Evolutionary conservation across 1,140 invertebrate genomes (phyloP).

Genomic region (Anthonomus grandis): DNA sequence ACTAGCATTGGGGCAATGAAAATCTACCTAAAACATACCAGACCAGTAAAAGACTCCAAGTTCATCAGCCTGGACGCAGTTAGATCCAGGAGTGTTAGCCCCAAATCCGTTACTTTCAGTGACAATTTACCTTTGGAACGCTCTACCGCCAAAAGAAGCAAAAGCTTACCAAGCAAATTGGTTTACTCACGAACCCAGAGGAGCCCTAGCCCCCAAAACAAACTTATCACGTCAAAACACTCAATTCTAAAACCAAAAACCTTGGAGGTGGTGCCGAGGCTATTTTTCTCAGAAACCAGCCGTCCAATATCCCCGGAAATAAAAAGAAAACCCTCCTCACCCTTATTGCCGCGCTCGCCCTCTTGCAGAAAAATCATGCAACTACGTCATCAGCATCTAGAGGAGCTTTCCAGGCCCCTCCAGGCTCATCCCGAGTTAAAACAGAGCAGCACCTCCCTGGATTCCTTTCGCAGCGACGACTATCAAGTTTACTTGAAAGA

Average conservation of each 20-base stretch:
- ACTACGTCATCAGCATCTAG: slow-evolving; percentile 33
- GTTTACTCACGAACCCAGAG: slow-evolving; percentile 35
- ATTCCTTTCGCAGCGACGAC: slow-evolving; percentile 48
- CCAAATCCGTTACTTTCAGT: slow-evolving; percentile 39
- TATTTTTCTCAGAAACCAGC: slow-evolving; percentile 48
- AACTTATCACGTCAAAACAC: too few relatives aligned
- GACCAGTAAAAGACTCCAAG: slow-evolving; percentile 67
- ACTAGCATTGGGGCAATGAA: slow-evolving; percentile 57
- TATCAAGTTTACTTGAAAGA: slow-evolving; percentile 71
- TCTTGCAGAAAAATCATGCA: slow-evolving; percentile 60
- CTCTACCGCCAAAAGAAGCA: slow-evolving; percentile 48
- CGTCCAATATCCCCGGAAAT: slow-evolving; percentile 43
- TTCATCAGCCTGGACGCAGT: slow-evolving; percentile 63
- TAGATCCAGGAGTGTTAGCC: slow-evolving; percentile 42
- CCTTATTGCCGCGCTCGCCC: slow-evolving; percentile 59
- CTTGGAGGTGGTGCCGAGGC: too few relatives aligned
- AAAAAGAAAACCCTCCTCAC: slow-evolving; percentile 37
- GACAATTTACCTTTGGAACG: slow-evolving; percentile 40
- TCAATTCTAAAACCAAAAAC: too few relatives aligned
- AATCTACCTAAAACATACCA: slow-evolving; percentile 64
- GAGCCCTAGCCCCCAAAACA: slow-evolving; percentile 32
- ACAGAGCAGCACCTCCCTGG: slow-evolving; percentile 34
- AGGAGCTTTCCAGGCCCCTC: slow-evolving; percentile 8
- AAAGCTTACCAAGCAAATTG: slow-evolving; percentile 42
- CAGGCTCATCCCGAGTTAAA: slow-evolving; percentile 41